A percentile compares a stretch with the other conserved stretches of the same genome.
These are phyloP conservation scores for Podocnemis expansa DNA, from an alignment of 2,113 vertebrate genomes.

Conservation along the genomic window DNA sequence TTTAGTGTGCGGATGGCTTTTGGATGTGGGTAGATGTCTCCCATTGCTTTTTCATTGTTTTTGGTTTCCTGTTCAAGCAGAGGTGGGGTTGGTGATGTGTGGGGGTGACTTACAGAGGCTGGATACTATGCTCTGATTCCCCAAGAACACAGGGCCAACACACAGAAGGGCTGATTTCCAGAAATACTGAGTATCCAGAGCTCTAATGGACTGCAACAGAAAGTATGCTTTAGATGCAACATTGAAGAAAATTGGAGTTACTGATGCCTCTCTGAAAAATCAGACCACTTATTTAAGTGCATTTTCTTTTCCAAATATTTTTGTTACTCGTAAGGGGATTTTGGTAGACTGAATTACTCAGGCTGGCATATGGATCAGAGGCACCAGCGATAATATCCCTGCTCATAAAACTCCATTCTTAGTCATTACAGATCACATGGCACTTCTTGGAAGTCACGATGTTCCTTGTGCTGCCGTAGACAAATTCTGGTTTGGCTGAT, in stretches of 20 bases:
- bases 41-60: no score
- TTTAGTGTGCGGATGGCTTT: no score
- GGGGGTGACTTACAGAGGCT: no score
- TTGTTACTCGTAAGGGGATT: background rate
- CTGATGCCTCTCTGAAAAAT: background rate
- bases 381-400: background rate
- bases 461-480: background rate
- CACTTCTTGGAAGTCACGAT: background rate
- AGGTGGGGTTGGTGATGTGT: no score
- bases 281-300: background rate
- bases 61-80: no score
- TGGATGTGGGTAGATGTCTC: no score
- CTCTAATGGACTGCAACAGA: background rate
- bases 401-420: background rate
- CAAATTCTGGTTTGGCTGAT: background rate
- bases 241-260: background rate
- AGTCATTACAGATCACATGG: background rate
- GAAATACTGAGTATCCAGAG: background rate
- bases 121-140: no score
- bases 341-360: background rate
- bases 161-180: constrained; percentile 31
- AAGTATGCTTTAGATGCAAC: constrained; percentile 5
- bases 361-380: background rate
- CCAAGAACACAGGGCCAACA: no score
- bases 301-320: background rate